Percentiles rank a stretch among this genome's conserved stretches.
Evolutionary conservation across 2,113 vertebrate genomes (phyloP).

Genomic region (Prochilodus magdalenae): DNA sequence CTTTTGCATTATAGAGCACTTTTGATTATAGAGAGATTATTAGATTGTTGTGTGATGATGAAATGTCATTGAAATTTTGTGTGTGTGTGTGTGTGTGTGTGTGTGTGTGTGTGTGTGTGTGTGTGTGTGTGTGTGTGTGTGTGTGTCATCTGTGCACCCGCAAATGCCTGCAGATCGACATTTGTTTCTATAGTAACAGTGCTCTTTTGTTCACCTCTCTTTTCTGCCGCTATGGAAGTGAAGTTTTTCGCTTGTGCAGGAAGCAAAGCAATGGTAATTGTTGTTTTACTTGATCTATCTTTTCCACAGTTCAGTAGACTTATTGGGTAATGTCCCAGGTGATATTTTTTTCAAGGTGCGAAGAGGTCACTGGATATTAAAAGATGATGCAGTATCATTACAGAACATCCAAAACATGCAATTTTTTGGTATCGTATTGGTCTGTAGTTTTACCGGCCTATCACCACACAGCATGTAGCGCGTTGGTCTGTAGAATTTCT

Average conservation of each 20-base stretch:
- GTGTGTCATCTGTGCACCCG: conserved; percentile 27
- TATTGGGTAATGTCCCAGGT: neutral
- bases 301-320: neutral
- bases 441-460: neutral
- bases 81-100: conserved; percentile 25
- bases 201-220: conserved; percentile 66
- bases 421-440: neutral
- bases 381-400: conserved; percentile 7
- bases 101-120: conserved; percentile 7
- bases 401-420: neutral
- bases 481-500: neutral
- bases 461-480: neutral
- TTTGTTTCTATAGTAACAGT: conserved; percentile 60
- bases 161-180: conserved; percentile 43
- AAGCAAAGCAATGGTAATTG: conserved; percentile 91
- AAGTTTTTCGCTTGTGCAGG: conserved; percentile 93
- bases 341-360: neutral
- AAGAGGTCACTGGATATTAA: neutral
- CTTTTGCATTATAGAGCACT: neutral
- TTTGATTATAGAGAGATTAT: neutral
- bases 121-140: conserved; percentile 40
- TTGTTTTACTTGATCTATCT: conserved; percentile 49
- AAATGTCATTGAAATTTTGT: neutral
- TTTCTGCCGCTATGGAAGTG: conserved; percentile 92
- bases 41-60: neutral